Conservation (phyloP, 2,888 invertebrate genomes). For the Thelaira solivaga region DNA sequence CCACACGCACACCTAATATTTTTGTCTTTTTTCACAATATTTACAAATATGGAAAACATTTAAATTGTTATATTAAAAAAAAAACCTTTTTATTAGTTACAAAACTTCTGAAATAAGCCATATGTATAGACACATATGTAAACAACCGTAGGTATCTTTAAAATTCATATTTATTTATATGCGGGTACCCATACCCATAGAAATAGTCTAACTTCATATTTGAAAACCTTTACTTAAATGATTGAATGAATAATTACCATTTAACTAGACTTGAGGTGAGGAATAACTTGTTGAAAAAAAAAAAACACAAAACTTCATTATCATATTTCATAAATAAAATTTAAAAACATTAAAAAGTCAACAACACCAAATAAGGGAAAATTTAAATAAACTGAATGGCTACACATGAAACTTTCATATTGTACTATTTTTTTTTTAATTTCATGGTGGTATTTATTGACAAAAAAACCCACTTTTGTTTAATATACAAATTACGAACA, state of each 20-base stretch:
- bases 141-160: no score
- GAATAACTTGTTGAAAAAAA: slow-evolving; percentile 53
- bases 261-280: slow-evolving; percentile 51
- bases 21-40: no score
- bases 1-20: no score
- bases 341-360: slow-evolving; percentile 27
- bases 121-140: no score
- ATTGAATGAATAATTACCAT: slow-evolving; percentile 42
- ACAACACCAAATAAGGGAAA: not conserved
- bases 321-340: slow-evolving; percentile 19
- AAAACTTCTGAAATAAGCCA: no score
- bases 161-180: no score
- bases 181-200: not conserved
- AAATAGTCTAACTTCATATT: not conserved
- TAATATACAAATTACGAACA: slow-evolving; percentile 13
- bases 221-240: not conserved
- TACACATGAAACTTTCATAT: no score
- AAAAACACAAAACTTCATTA: slow-evolving; percentile 53
- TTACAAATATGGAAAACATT: no score
- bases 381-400: no score
- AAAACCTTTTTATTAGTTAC: no score
- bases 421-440: no score
- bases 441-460: slow-evolving; percentile 35
- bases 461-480: slow-evolving; percentile 16
- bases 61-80: no score